Conservation (phyloP, 1,140 invertebrate genomes). For the Anoplolepis gracilipes region DNA sequence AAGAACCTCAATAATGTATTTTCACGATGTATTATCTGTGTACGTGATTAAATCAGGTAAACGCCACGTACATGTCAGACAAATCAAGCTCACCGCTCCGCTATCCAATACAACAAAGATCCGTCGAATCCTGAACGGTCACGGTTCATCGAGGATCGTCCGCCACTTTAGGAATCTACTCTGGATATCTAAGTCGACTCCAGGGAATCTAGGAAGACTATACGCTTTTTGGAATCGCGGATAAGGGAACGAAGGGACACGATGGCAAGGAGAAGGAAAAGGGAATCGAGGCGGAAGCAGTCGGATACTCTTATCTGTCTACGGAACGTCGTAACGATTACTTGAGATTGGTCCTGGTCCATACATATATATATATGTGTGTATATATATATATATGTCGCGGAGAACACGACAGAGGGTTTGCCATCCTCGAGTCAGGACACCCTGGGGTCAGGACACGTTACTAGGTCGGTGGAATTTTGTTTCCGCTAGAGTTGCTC, state of each 20-base stretch:
- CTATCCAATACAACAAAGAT: conserved; percentile 1
- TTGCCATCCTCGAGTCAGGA: conserved; percentile 24
- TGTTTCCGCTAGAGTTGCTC: conserved; percentile 46
- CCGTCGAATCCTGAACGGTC: conserved; percentile 72
- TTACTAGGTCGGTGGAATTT: conserved; percentile 64
- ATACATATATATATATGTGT: conserved; percentile 43
- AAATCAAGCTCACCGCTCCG: conserved; percentile 13
- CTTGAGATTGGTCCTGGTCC: conserved; percentile 57
- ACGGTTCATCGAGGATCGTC: conserved; percentile 79
- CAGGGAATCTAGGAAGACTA: conserved; percentile 76
- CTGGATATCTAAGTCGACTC: conserved; percentile 76
- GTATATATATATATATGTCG: conserved; percentile 20
- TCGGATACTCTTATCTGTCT: conserved; percentile 80
- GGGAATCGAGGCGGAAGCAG: conserved; percentile 65
- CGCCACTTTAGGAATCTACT: conserved; percentile 76
- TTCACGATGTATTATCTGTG: background rate
- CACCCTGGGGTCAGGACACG: conserved; percentile 64
- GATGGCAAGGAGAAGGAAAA: conserved; percentile 57
- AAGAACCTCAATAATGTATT: too few relatives aligned
- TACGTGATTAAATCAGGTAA: conserved; percentile 20
- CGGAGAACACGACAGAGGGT: conserved; percentile 40
- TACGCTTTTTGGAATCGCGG: conserved; percentile 72
- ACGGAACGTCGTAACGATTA: conserved; percentile 82
- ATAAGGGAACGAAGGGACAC: conserved; percentile 53
- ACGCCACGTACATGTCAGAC: conserved; percentile 37